These are phyloP conservation scores for Nephrocerus scutellatus DNA, from an alignment of 2,888 invertebrate species.

Conservation along the genomic window DNA sequence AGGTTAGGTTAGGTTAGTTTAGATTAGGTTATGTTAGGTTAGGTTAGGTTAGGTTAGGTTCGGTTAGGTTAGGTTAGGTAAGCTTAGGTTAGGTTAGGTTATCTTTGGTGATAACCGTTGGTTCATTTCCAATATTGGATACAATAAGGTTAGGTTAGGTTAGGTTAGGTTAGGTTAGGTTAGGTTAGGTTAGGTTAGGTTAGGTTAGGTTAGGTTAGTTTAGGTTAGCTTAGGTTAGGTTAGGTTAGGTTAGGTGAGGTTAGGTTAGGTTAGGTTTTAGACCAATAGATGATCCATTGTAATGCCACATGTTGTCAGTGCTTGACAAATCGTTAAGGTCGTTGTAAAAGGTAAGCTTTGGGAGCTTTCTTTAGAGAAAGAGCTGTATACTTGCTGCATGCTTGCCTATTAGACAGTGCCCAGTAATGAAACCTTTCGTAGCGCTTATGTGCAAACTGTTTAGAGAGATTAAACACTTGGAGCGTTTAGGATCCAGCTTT, in stretches of 20 bases:
- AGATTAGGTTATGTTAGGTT: slow-evolving; percentile 8
- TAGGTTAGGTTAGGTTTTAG: too few relatives aligned
- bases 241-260: slow-evolving; percentile 1
- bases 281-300: too few relatives aligned
- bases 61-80: slow-evolving; percentile 7
- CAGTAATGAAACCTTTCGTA: too few relatives aligned
- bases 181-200: slow-evolving; percentile 2
- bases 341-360: too few relatives aligned
- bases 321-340: too few relatives aligned
- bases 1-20: slow-evolving; percentile 12
- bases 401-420: too few relatives aligned
- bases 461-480: too few relatives aligned
- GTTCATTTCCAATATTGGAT: slow-evolving; percentile 1
- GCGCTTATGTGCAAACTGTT: too few relatives aligned
- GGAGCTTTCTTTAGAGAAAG: too few relatives aligned
- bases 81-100: slow-evolving; percentile 9
- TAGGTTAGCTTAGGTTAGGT: neutral
- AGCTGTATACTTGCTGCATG: too few relatives aligned
- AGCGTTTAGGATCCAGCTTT: too few relatives aligned
- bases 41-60: slow-evolving; percentile 10
- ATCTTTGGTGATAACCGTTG: slow-evolving; percentile 3
- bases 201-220: slow-evolving; percentile 4
- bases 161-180: neutral
- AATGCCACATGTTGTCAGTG: too few relatives aligned
- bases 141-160: slow-evolving; percentile 1